Evolutionary conservation across 2,113 vertebrate species (phyloP).

Genomic region (Poecilia latipinna): DNA sequence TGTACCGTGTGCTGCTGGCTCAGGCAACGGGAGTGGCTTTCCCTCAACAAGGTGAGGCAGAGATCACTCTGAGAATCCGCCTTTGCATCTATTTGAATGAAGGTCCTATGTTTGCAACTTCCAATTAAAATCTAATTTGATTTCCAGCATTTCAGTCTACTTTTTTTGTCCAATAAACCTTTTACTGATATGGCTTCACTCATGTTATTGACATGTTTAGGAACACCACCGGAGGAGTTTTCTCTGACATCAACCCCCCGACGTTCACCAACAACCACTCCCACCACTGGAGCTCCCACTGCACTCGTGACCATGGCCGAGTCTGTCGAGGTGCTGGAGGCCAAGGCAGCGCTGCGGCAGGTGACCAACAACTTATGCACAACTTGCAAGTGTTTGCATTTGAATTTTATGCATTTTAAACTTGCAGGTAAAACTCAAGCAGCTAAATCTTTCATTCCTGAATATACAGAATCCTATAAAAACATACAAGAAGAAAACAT

Average conservation of each 20-base stretch:
- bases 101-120: background rate
- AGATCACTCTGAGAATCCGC: too few species aligned
- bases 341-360: constrained; percentile 94
- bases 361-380: constrained; percentile 63
- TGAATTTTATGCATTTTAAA: background rate
- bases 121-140: too few species aligned
- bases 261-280: constrained; percentile 84
- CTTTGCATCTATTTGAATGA: background rate
- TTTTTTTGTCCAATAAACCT: too few species aligned
- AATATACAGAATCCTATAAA: too few species aligned
- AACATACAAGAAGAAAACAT: too few species aligned
- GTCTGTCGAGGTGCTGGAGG: constrained; percentile 88
- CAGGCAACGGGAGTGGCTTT: constrained; percentile 91
- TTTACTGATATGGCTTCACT: background rate
- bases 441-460: too few species aligned
- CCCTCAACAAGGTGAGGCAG: constrained; percentile 84
- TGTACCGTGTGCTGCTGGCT: constrained; percentile 92
- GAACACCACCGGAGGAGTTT: constrained; percentile 82
- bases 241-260: constrained; percentile 88
- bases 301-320: constrained; percentile 81
- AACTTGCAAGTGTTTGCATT: background rate
- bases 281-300: constrained; percentile 83
- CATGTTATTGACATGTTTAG: constrained; percentile 22
- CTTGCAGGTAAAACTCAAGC: background rate
- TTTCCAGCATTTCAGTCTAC: too few species aligned